Percentiles rank a stretch among this genome's conserved stretches.
Conservation (phyloP, 2,888 invertebrate genomes). For the Toxonevra muliebris region DNA sequence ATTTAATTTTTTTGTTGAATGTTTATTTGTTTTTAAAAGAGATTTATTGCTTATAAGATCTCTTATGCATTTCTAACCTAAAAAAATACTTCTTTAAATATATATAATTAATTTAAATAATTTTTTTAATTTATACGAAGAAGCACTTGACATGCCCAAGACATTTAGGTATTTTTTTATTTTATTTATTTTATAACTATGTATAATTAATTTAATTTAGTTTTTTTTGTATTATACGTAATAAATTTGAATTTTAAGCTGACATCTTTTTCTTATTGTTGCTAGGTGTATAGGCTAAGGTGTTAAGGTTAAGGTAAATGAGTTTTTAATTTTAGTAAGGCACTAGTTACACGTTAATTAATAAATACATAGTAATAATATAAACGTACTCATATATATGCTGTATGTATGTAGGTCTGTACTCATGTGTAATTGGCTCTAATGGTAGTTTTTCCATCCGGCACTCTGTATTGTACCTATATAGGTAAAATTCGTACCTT, state of each 20-base stretch:
- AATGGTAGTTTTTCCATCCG: conserved; percentile 6
- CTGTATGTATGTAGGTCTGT: conserved; percentile 15
- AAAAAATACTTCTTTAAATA: conserved; percentile 12
- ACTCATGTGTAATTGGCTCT: conserved; percentile 26
- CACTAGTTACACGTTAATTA: conserved; percentile 64
- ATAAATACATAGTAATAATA: too few relatives aligned
- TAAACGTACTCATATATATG: conserved; percentile 22
- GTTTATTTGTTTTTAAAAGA: too few relatives aligned
- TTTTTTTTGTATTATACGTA: conserved; percentile 4
- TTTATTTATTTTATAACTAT: background rate
- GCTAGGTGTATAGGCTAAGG: conserved; percentile 16
- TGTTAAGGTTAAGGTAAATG: conserved; percentile 55
- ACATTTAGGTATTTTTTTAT: conserved; percentile 12
- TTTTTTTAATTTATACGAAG: conserved; percentile 6
- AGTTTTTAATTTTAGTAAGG: conserved; percentile 62
- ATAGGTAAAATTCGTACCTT: too few relatives aligned
- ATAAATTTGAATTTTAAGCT: conserved; percentile 16
- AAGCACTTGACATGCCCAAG: conserved; percentile 27
- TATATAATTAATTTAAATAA: conserved; percentile 9
- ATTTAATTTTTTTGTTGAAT: too few relatives aligned
- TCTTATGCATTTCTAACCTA: background rate
- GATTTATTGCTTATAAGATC: too few relatives aligned
- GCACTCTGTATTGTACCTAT: background rate
- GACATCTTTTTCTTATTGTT: background rate
- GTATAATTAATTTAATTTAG: background rate